Conservation (phyloP, 1,140 invertebrate species). For the Triops cancriformis region DNA sequence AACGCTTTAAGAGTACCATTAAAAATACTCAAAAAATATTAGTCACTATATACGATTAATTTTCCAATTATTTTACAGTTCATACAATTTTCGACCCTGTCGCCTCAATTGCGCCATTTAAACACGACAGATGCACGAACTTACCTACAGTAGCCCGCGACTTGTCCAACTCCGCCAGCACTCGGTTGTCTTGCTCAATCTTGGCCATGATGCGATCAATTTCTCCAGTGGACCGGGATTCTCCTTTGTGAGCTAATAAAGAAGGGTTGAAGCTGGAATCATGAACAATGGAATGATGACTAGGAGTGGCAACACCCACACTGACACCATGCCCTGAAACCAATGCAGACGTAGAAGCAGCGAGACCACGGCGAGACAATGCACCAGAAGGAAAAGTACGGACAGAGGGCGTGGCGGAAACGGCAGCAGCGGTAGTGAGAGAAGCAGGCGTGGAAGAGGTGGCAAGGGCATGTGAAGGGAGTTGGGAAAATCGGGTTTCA, state of each 20-base stretch:
- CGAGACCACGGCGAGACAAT: slow-evolving; percentile 23
- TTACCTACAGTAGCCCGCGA: slow-evolving; percentile 35
- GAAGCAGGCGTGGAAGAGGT: neutral
- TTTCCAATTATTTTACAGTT: no score
- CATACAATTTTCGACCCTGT: no score
- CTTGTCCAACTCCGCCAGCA: slow-evolving; percentile 81
- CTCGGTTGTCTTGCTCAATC: slow-evolving; percentile 77
- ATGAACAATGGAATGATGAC: slow-evolving; percentile 17
- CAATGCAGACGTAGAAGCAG: slow-evolving; percentile 46
- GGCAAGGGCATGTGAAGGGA: neutral
- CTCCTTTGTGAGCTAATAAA: slow-evolving; percentile 31
- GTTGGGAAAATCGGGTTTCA: neutral
- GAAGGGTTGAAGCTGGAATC: slow-evolving; percentile 30
- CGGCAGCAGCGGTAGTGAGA: neutral
- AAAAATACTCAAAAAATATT: no score
- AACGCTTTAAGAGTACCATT: neutral
- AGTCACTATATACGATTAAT: no score
- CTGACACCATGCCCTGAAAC: slow-evolving; percentile 35
- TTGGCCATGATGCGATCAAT: slow-evolving; percentile 90
- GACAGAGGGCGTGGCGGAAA: neutral
- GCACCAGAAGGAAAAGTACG: neutral
- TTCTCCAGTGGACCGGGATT: slow-evolving; percentile 44
- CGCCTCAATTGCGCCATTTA: no score
- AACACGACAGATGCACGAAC: neutral
- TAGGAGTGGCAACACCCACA: neutral